These are phyloP conservation scores for Heliocidaris tuberculata DNA, from an alignment of 35 echinoderm and acorn worm genomes.

Conservation along the genomic window DNA sequence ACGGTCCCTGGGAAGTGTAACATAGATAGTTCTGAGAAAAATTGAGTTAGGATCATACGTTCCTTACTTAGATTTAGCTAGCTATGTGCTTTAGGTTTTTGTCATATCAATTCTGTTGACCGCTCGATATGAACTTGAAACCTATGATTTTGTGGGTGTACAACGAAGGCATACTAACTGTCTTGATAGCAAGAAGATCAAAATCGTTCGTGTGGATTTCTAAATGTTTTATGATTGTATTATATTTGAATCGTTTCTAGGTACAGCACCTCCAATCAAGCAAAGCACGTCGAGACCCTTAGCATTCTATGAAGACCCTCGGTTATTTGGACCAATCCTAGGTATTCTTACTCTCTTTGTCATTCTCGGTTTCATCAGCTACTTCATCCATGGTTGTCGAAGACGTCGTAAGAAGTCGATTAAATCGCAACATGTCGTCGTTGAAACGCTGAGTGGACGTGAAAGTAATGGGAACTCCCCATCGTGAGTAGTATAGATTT, in stretches of 20 bases:
- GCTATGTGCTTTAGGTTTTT: no score
- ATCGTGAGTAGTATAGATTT: not conserved
- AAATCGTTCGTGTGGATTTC: no score
- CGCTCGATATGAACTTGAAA: no score
- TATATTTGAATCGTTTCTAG: slow-evolving; percentile 21
- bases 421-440: slow-evolving; percentile 39
- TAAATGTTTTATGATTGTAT: no score
- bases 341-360: slow-evolving; percentile 64
- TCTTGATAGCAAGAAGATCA: no score
- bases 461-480: slow-evolving; percentile 8
- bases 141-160: no score
- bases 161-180: no score
- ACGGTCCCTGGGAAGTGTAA: no score
- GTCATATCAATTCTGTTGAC: no score
- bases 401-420: slow-evolving; percentile 41
- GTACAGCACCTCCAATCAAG: slow-evolving; percentile 68
- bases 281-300: slow-evolving; percentile 45
- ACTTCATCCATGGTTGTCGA: slow-evolving; percentile 57
- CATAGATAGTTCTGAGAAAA: no score
- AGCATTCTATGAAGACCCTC: slow-evolving; percentile 72
- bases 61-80: no score
- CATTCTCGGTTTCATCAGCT: slow-evolving; percentile 60
- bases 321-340: slow-evolving; percentile 76
- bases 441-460: slow-evolving; percentile 14
- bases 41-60: no score